Evolutionary conservation across 2,113 vertebrate species (phyloP).

Genomic region (Spermophilus dauricus): DNA sequence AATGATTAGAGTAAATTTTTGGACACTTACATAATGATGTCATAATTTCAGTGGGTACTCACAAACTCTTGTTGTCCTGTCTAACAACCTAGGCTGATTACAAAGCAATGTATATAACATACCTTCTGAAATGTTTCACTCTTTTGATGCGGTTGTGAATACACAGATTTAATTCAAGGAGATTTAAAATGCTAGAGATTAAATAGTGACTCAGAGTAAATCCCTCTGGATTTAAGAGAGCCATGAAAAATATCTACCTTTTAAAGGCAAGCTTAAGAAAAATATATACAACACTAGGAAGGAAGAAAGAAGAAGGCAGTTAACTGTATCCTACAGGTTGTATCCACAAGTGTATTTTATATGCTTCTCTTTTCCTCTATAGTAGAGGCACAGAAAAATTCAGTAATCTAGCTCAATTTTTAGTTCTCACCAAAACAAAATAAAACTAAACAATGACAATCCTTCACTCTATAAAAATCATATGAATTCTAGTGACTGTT

Average conservation of each 20-base stretch:
- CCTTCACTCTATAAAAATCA: background rate
- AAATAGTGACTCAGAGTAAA: constrained; percentile 34
- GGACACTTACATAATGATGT: background rate
- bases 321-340: background rate
- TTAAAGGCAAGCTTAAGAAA: constrained; percentile 34
- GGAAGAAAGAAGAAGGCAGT: background rate
- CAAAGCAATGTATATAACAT: background rate
- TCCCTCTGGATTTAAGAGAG: constrained; percentile 16
- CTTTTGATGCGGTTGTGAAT: constrained; percentile 25
- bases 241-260: constrained; percentile 42
- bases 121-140: background rate
- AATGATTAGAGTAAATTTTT: background rate
- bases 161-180: constrained; percentile 34
- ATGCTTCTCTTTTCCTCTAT: background rate
- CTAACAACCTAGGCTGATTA: background rate
- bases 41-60: background rate
- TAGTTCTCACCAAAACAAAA: constrained; percentile 37
- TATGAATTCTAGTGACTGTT: background rate
- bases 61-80: background rate
- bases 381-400: background rate
- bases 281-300: background rate
- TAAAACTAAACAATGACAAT: constrained; percentile 14
- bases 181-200: constrained; percentile 36
- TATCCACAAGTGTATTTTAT: background rate
- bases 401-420: background rate